Conservation (phyloP, 2,113 vertebrate species). For the Bambusicola thoracicus region DNA sequence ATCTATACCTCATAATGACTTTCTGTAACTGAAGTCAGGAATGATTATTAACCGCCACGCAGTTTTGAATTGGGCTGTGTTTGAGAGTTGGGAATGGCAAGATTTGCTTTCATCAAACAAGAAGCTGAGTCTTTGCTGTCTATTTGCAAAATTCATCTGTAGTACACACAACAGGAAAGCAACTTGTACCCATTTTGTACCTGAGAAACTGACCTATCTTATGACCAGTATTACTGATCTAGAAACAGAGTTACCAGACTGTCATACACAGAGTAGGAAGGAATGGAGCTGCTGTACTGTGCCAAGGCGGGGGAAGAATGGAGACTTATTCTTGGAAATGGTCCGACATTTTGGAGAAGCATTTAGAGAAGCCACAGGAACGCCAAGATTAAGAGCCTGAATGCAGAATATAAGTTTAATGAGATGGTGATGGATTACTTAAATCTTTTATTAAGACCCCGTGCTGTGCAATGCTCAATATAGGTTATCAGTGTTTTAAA, state of each 20-base stretch:
- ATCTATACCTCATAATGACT: neutral
- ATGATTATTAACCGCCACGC: neutral
- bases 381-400: slow-evolving; percentile 32
- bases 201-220: neutral
- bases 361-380: slow-evolving; percentile 68
- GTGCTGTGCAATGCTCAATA: slow-evolving; percentile 9
- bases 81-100: neutral
- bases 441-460: slow-evolving; percentile 49
- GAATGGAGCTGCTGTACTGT: neutral
- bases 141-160: neutral
- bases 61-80: neutral
- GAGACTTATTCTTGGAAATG: slow-evolving; percentile 58
- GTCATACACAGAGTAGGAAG: neutral
- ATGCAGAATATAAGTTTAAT: slow-evolving; percentile 53
- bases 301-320: slow-evolving; percentile 3
- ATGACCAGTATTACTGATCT: neutral
- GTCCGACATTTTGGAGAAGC: slow-evolving; percentile 50
- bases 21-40: neutral
- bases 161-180: neutral
- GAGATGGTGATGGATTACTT: slow-evolving; percentile 68
- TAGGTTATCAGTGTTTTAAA: slow-evolving; percentile 10
- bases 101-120: neutral
- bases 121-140: neutral
- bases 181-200: neutral
- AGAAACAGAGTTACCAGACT: neutral